phyloP scores from a whole-genome alignment of 2,113 vertebrate genomes.

The Mugil cephalus region DNA sequence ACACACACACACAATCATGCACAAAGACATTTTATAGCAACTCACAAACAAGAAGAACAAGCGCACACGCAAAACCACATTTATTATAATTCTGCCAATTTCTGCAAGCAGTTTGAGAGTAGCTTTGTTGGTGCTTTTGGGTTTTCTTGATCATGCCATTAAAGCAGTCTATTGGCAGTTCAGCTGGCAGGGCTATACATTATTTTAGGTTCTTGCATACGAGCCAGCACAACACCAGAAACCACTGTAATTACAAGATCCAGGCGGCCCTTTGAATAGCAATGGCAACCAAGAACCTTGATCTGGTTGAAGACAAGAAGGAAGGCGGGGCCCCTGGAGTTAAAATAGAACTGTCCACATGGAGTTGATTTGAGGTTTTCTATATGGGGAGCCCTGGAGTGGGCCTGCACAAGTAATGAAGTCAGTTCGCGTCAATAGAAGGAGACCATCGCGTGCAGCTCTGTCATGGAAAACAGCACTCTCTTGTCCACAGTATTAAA shows the following conservation, averaged over 20 bases:
- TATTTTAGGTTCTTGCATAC: conserved; percentile 73
- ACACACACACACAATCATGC: conserved; percentile 7
- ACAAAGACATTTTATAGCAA: conserved; percentile 1
- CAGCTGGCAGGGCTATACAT: conserved; percentile 59
- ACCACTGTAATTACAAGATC: conserved; percentile 83
- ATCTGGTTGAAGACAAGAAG: conserved; percentile 75
- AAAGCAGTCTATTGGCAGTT: conserved; percentile 68
- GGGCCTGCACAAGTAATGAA: conserved; percentile 67
- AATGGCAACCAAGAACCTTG: conserved; percentile 67
- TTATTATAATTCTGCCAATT: conserved; percentile 65
- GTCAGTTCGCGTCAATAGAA: conserved; percentile 61
- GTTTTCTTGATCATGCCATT: conserved; percentile 78
- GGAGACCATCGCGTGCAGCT: conserved; percentile 58
- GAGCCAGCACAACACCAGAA: conserved; percentile 76
- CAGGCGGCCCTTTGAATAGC: conserved; percentile 73
- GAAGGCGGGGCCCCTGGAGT: conserved; percentile 63
- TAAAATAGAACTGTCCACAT: conserved; percentile 83
- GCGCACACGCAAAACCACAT: conserved; percentile 51
- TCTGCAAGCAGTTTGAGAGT: conserved; percentile 75
- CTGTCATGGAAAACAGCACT: conserved; percentile 48
- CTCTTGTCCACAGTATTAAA: conserved; percentile 65
- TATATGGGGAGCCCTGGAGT: conserved; percentile 69
- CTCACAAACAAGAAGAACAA: conserved; percentile 36
- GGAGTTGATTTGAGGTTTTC: conserved; percentile 83
- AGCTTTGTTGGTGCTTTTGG: conserved; percentile 67